Conservation (phyloP, 2,113 vertebrate species). For the Meriones unguiculatus region DNA sequence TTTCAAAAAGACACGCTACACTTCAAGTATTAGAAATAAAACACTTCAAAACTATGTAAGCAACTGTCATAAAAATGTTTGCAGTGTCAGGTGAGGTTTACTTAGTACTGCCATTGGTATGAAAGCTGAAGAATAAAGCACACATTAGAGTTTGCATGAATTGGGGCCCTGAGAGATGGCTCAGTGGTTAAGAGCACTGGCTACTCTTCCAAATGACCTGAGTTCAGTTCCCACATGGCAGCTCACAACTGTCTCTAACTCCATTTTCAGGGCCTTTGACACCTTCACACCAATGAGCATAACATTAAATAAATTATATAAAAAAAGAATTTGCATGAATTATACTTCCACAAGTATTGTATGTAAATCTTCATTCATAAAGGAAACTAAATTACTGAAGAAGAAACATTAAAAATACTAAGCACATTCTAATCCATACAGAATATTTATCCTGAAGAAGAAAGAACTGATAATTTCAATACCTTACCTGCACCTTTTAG, state of each 20-base stretch:
- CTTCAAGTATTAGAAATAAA: neutral
- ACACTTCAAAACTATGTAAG: neutral
- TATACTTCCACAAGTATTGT: neutral
- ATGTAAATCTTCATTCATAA: neutral
- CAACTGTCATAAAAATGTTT: neutral
- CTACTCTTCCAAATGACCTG: too few species aligned
- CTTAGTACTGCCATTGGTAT: neutral
- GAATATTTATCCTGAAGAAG: neutral
- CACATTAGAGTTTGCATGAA: neutral
- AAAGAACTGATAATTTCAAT: neutral
- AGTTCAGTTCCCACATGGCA: too few species aligned
- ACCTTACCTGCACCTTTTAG: neutral
- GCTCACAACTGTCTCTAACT: too few species aligned
- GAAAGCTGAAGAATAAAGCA: neutral
- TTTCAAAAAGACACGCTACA: neutral
- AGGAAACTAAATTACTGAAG: neutral
- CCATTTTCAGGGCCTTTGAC: too few species aligned
- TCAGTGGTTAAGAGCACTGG: too few species aligned
- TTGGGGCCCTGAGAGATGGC: too few species aligned
- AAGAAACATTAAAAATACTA: constrained; percentile 12
- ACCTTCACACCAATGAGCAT: too few species aligned
- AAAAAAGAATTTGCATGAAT: neutral
- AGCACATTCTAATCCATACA: neutral
- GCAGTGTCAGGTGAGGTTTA: neutral
- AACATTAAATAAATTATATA: too few species aligned